These are phyloP conservation scores for Gavia stellata DNA, from an alignment of 2,113 vertebrate genomes.

Conservation along the genomic window DNA sequence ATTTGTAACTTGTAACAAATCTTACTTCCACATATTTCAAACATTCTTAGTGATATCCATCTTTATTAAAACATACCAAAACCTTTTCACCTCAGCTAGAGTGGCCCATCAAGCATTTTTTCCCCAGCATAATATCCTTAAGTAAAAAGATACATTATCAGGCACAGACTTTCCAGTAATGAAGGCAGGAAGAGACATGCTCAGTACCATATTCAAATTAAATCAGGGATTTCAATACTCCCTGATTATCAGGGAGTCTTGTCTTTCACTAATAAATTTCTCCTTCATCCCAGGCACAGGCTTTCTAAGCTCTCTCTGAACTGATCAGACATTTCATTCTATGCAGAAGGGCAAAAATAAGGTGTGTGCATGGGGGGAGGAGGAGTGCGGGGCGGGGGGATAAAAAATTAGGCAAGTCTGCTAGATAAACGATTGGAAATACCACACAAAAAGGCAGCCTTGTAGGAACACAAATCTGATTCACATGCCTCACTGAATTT, in stretches of 20 bases:
- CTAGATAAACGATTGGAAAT: conserved; percentile 10
- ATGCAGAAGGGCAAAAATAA: conserved; percentile 26
- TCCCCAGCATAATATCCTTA: conserved; percentile 62
- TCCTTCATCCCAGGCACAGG: conserved; percentile 64
- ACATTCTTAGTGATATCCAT: conserved; percentile 73
- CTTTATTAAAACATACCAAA: conserved; percentile 78
- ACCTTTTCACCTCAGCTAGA: conserved; percentile 70
- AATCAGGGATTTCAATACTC: conserved; percentile 77
- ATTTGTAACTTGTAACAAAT: conserved; percentile 81
- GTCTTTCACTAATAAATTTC: conserved; percentile 75
- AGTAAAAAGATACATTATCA: conserved; percentile 70
- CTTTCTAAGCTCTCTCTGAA: conserved; percentile 48
- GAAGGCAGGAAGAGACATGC: conserved; percentile 71
- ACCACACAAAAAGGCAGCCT: not conserved
- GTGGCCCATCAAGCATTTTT: conserved; percentile 61
- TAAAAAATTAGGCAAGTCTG: not conserved
- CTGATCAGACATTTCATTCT: conserved; percentile 58
- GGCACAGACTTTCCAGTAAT: conserved; percentile 68
- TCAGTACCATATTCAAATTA: conserved; percentile 75
- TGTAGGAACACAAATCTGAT: not conserved
- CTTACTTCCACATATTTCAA: conserved; percentile 75
- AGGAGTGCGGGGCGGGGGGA: not conserved
- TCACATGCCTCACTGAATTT: not conserved
- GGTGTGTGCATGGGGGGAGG: not conserved
- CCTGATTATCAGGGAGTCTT: conserved; percentile 77